Conservation (phyloP, 2,797 vertebrate species). For the Pogonophryne albipinna region DNA sequence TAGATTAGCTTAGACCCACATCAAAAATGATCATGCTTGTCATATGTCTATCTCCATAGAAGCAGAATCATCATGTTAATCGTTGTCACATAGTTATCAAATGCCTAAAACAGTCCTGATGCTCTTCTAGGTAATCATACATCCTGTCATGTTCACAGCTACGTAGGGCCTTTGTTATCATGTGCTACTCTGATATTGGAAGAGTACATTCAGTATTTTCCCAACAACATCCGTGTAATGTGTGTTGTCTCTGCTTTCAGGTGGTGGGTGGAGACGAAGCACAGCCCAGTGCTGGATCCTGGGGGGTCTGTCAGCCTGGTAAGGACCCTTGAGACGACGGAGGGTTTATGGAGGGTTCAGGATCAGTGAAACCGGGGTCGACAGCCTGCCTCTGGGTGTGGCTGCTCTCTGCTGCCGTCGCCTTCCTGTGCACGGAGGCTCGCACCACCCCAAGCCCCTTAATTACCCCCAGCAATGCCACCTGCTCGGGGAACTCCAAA, state of each 20-base stretch:
- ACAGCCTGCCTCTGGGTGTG: constrained; percentile 95
- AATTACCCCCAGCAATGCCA: constrained; percentile 87
- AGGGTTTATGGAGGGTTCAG: constrained; percentile 97
- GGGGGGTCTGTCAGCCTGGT: constrained; percentile 84
- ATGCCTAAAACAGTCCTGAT: too few species aligned
- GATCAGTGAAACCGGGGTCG: constrained; percentile 89
- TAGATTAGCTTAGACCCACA: too few species aligned
- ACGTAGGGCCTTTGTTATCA: too few species aligned
- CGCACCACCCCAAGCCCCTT: constrained; percentile 87
- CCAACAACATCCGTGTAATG: constrained; percentile 2
- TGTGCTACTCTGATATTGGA: too few species aligned
- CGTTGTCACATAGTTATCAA: too few species aligned
- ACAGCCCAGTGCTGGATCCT: constrained; percentile 86
- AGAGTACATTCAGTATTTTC: too few species aligned
- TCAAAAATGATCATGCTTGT: too few species aligned
- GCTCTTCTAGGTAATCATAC: too few species aligned
- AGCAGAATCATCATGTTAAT: too few species aligned
- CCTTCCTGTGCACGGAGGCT: constrained; percentile 86
- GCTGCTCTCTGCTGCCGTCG: constrained; percentile 83
- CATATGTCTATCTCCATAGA: too few species aligned
- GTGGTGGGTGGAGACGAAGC: constrained; percentile 71
- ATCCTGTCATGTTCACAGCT: too few species aligned
- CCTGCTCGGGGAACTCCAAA: constrained; percentile 90
- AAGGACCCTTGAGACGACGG: constrained; percentile 88
- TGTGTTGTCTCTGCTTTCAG: constrained; percentile 68